Evolutionary conservation across 2,797 vertebrate genomes (phyloP).

Genomic region (Acanthurus lineatus): DNA sequence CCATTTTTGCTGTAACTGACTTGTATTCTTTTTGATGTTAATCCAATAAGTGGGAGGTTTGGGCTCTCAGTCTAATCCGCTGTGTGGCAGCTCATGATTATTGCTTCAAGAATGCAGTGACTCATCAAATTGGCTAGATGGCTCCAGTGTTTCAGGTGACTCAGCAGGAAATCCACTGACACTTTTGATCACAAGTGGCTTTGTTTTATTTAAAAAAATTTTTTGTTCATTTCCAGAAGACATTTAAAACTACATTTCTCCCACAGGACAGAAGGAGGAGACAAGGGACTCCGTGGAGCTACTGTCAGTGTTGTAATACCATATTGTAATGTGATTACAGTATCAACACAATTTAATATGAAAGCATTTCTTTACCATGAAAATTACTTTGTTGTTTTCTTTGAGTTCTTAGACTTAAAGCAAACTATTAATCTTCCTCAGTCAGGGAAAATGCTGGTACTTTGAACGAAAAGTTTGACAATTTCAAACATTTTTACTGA

Average conservation of each 20-base stretch:
- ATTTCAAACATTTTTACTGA: neutral
- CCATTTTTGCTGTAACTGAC: slow-evolving; percentile 63
- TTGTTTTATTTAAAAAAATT: slow-evolving; percentile 22
- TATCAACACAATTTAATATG: neutral
- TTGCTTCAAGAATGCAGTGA: slow-evolving; percentile 72
- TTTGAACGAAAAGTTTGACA: neutral
- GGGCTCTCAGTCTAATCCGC: slow-evolving; percentile 61
- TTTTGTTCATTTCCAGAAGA: slow-evolving; percentile 33
- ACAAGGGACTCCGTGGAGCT: slow-evolving; percentile 39
- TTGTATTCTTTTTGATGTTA: slow-evolving; percentile 71
- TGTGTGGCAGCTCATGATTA: slow-evolving; percentile 66
- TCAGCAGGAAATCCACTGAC: slow-evolving; percentile 67
- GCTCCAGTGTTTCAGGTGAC: slow-evolving; percentile 70
- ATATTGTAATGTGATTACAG: neutral
- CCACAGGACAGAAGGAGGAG: slow-evolving; percentile 16
- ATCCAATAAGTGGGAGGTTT: slow-evolving; percentile 68
- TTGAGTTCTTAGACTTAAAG: neutral
- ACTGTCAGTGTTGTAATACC: slow-evolving; percentile 10
- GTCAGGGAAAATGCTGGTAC: too few species aligned
- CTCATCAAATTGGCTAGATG: slow-evolving; percentile 70
- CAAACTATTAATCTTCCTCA: neutral
- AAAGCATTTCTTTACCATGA: neutral
- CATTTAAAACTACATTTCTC: neutral
- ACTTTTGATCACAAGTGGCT: slow-evolving; percentile 45
- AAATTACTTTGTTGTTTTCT: neutral